A percentile compares a stretch with the other conserved stretches of the same genome.
phyloP scores from a whole-genome alignment of 2,888 invertebrate species.

The Drosophila rubida region DNA sequence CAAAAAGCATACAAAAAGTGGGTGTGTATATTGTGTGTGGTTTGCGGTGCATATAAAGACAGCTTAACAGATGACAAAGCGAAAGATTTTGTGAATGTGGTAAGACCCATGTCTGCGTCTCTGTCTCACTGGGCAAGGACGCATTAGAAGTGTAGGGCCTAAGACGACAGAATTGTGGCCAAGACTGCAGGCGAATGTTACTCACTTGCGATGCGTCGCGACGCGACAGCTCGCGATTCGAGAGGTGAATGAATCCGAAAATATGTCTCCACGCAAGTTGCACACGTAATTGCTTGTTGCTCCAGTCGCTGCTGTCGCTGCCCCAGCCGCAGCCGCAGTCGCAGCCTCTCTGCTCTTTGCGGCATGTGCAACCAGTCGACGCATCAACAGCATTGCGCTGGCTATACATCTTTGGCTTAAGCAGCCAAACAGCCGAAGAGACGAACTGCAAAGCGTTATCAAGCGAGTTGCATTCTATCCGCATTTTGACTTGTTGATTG shows the following conservation, averaged over 20 bases:
- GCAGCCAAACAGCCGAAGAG: slow-evolving; percentile 29
- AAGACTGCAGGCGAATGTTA: slow-evolving; percentile 1
- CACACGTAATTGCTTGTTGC: slow-evolving; percentile 62
- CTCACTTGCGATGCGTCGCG: slow-evolving; percentile 10
- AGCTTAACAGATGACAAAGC: slow-evolving; percentile 24
- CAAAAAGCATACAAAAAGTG: slow-evolving; percentile 13
- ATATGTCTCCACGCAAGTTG: slow-evolving; percentile 70
- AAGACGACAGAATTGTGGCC: neutral
- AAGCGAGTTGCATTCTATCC: slow-evolving; percentile 45
- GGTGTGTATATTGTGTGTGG: slow-evolving; percentile 18
- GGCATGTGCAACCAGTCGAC: slow-evolving; percentile 44
- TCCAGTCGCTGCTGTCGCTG: slow-evolving; percentile 18
- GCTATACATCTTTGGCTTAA: slow-evolving; percentile 33
- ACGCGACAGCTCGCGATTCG: neutral
- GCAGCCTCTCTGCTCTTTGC: slow-evolving; percentile 10
- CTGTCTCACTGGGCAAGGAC: neutral
- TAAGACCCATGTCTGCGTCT: neutral
- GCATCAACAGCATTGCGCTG: slow-evolving; percentile 7
- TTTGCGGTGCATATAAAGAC: slow-evolving; percentile 14
- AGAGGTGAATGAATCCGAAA: slow-evolving; percentile 70
- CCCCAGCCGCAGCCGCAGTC: neutral
- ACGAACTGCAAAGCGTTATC: slow-evolving; percentile 18
- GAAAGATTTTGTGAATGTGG: slow-evolving; percentile 16
- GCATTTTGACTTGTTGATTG: slow-evolving; percentile 60
- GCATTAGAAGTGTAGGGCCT: slow-evolving; percentile 7